These are phyloP conservation scores for Acromyrmex echinatior DNA, from an alignment of 1,140 invertebrate genomes.

Conservation along the genomic window DNA sequence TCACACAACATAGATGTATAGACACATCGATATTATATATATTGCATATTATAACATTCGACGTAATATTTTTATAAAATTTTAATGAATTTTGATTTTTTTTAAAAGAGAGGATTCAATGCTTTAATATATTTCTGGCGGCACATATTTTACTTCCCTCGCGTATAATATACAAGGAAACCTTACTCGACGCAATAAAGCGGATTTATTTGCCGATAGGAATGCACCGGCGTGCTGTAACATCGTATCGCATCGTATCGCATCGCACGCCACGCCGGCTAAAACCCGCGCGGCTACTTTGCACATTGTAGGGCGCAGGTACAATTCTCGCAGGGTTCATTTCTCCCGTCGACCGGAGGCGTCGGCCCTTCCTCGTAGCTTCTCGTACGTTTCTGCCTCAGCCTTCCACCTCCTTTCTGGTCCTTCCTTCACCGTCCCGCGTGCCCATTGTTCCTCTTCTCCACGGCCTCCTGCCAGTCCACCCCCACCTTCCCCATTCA, in stretches of 20 bases:
- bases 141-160: background rate
- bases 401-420: slow-evolving; percentile 37
- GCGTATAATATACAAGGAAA: background rate
- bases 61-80: background rate
- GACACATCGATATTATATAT: too few relatives aligned
- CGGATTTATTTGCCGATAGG: slow-evolving; percentile 37
- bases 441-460: slow-evolving; percentile 56
- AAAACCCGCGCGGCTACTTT: slow-evolving; percentile 60
- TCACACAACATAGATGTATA: too few relatives aligned
- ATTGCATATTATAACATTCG: background rate
- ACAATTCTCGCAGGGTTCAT: slow-evolving; percentile 58
- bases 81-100: background rate
- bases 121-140: background rate
- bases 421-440: slow-evolving; percentile 48
- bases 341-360: slow-evolving; percentile 58
- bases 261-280: slow-evolving; percentile 34
- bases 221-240: slow-evolving; percentile 38
- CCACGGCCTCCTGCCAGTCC: slow-evolving; percentile 51
- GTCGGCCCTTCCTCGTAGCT: slow-evolving; percentile 58
- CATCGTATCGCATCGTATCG: slow-evolving; percentile 27
- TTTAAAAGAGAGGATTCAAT: background rate
- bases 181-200: background rate
- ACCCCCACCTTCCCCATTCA: slow-evolving; percentile 77
- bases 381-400: slow-evolving; percentile 55
- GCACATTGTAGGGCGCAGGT: slow-evolving; percentile 60